Percentiles rank a stretch among this genome's conserved stretches.
Conservation (phyloP, 1,140 invertebrate species). For the Zelostemma sp. region DNA sequence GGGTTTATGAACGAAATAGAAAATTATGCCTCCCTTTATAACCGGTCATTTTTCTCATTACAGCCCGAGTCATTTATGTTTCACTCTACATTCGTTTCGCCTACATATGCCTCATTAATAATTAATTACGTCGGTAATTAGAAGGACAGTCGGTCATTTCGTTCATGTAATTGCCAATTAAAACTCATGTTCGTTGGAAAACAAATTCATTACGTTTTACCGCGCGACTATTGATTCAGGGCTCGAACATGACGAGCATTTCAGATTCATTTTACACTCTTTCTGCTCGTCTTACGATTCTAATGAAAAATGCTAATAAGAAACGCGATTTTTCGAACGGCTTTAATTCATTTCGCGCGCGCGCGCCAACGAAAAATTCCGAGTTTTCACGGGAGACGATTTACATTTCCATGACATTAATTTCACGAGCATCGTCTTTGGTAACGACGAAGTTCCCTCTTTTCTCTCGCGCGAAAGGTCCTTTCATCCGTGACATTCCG, state of each 20-base stretch:
- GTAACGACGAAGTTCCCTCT: background rate
- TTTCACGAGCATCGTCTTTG: background rate
- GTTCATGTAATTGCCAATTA: constrained; percentile 44
- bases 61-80: constrained; percentile 32
- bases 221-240: constrained; percentile 20
- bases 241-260: constrained; percentile 11
- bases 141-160: constrained; percentile 32
- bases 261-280: constrained; percentile 7
- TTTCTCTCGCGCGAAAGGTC: background rate
- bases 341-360: background rate
- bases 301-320: background rate
- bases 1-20: constrained; percentile 28
- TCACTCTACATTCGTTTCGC: constrained; percentile 38
- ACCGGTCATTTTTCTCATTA: constrained; percentile 36
- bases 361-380: background rate
- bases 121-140: constrained; percentile 39
- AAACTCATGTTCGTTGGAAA: constrained; percentile 34
- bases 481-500: constrained; percentile 17
- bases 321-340: background rate
- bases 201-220: constrained; percentile 37
- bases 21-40: constrained; percentile 33
- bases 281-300: background rate
- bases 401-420: constrained; percentile 25
- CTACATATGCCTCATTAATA: constrained; percentile 37
- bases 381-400: constrained; percentile 7